Evolutionary conservation across 2,113 vertebrate species (phyloP).

Genomic region (Desmodus rotundus): DNA sequence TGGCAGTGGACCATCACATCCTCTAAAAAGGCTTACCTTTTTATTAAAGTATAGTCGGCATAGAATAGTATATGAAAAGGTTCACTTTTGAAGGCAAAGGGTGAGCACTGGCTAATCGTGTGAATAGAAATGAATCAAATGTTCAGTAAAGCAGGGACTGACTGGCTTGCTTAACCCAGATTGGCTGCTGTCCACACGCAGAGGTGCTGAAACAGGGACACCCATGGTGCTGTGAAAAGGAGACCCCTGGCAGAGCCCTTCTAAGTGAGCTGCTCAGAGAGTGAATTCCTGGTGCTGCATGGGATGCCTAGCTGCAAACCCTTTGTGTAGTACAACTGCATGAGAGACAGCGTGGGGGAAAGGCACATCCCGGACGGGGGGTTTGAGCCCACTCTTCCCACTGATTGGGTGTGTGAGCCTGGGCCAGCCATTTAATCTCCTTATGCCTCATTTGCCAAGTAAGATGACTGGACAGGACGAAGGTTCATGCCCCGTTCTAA

Average conservation of each 20-base stretch:
- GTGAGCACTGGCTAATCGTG: not conserved
- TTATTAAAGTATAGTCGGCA: not conserved
- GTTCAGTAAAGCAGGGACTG: not conserved
- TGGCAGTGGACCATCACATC: not conserved
- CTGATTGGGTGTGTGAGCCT: not conserved
- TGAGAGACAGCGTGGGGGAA: not conserved
- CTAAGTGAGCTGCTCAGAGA: not conserved
- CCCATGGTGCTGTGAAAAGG: not conserved
- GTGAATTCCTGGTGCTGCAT: not conserved
- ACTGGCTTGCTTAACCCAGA: not conserved
- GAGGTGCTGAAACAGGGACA: constrained; percentile 38
- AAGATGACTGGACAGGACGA: not conserved
- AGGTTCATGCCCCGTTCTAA: constrained; percentile 4
- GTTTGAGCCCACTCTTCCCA: not conserved
- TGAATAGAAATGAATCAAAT: constrained; percentile 15
- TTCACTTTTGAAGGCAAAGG: constrained; percentile 14
- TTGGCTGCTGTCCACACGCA: constrained; percentile 3
- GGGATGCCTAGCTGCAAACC: not conserved
- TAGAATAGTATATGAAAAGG: not conserved
- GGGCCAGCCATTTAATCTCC: not conserved
- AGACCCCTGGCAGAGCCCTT: not conserved
- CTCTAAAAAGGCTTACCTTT: constrained; percentile 14
- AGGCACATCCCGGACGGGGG: not conserved
- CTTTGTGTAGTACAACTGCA: not conserved
- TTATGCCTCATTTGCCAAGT: constrained; percentile 40